Evolutionary conservation across 1,140 invertebrate species (phyloP), one percentile per base, ranked within the genome.

Genomic region (Euschistus heros): DNA sequence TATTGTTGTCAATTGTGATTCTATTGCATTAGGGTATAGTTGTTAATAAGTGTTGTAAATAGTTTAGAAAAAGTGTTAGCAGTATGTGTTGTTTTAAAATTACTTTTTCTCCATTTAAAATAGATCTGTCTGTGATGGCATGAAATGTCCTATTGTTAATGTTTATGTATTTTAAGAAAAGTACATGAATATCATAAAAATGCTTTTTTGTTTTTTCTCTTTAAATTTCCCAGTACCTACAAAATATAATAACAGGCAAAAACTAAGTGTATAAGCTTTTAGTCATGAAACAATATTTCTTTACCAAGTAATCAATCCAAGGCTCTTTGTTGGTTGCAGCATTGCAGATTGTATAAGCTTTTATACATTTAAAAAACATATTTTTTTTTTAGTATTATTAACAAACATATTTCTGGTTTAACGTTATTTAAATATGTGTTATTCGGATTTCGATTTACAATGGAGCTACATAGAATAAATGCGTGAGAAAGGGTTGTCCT

Each of bases 111-210:
- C 54, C 18, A 24, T 57, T 64, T 27, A 55, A 46, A 54, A 64
- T 64, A 64, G 63, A 64, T 54, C 63, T 64, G 63, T 64, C 63
- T 64, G 63, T 64, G 63, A 64, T 64, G 63, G 47, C 63, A 64
- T 64, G 63, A 64, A 64, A 64, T 64, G 63, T 64, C 63, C 63
- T 54, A 64, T 64, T 55, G 63, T 64, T 64, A 64, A 33, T 52
- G 63, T 47, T 62, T 62, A 42, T 62, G 61, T 62, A 62, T 62
- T 62, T 62, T 47, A 62, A 44, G 37, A 62, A 62, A 62, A 62
- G 44, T 62, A 62, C 61, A 62, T 62, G 44, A 62, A 44, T 62
- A 22, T 46, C 22, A 30, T 46, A 46, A 62, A 44, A 20, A n/a
- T 17, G 26, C 5, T 33, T 10, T 61, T 61, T 61, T 61, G n/a